Base-by-base conservation (phyloP, 2,113 vertebrate genomes). In the pig (Sus scrofa) region DNA sequence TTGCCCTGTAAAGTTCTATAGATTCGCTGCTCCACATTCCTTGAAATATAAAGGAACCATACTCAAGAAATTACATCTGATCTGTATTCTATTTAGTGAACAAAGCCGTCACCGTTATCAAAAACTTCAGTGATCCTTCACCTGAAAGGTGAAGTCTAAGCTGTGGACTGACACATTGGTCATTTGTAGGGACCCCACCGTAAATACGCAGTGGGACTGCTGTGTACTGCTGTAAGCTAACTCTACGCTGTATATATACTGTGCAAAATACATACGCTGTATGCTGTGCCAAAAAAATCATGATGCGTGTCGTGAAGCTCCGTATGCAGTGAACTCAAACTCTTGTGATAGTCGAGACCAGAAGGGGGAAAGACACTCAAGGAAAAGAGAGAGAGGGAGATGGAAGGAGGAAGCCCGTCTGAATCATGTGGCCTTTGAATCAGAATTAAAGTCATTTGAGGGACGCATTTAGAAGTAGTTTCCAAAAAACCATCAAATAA, bases 11-110 rank as follows among this genome's bases (percentile, higher is more conserved):
- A 89, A 60, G 30, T 89, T 94, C 16, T 78, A 75, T 20, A 87
- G 20, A 96, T 74, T 78, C 84, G 24, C 11, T 75, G 26, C 8
- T 81, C 18, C 34, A 74, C 1, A 44, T 73, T 91, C 20, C 62
- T 95, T 93, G 63, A 94, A 95, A 74, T 95, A 62, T 26, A 58
- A 81, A 88, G 77, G 27, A 94, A 89, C 87, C 37, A 27, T 62
- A 71, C 20, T 65, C 62, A 70, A 96, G 77, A 96, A 96, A 82
- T 86, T 15, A 93, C 16, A 88, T 15, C 62, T 96, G 39, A 84
- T 50, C 27, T 73, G 1, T 93, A 71, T 94, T 86, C 63, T 82
- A 12, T 74, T 60, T 89, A 58, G 22, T 86, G 79, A 96, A 19
- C 8, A 89, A 83, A 54, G 37, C 27, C 86, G 86, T 92, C 11